Percentiles rank a stretch among this genome's conserved stretches.
Conservation (phyloP, 2,888 invertebrate species). For the Scrobipalpa costella region DNA sequence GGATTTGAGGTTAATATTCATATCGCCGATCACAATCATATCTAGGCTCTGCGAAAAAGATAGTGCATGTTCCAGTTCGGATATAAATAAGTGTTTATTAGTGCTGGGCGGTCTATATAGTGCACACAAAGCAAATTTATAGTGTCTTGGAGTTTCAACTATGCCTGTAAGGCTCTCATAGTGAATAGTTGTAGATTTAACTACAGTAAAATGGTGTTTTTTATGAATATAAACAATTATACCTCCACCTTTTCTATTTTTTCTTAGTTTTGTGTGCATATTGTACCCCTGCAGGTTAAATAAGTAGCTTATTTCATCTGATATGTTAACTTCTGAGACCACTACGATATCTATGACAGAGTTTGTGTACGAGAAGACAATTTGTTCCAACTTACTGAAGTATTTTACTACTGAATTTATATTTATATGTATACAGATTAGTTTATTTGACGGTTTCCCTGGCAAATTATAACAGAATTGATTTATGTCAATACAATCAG, state of each 20-base stretch:
- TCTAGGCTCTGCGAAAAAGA: slow-evolving; percentile 20
- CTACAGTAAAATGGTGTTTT: slow-evolving; percentile 21
- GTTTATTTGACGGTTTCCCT: not conserved
- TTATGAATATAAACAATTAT: slow-evolving; percentile 28
- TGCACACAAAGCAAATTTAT: slow-evolving; percentile 26
- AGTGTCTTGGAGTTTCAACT: slow-evolving; percentile 12
- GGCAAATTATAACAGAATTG: not conserved
- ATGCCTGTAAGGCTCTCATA: slow-evolving; percentile 27
- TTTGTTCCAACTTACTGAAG: slow-evolving; percentile 17
- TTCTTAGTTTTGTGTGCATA: slow-evolving; percentile 29
- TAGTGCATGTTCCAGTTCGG: slow-evolving; percentile 25
- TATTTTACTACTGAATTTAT: slow-evolving; percentile 21
- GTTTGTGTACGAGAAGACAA: not conserved
- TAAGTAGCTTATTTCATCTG: slow-evolving; percentile 17
- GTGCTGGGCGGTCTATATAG: slow-evolving; percentile 31
- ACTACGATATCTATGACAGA: slow-evolving; percentile 24
- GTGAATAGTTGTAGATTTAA: slow-evolving; percentile 11
- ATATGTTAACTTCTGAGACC: slow-evolving; percentile 28
- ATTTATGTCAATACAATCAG: slow-evolving; percentile 2
- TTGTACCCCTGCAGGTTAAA: slow-evolving; percentile 26
- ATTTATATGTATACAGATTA: slow-evolving; percentile 20
- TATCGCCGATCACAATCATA: slow-evolving; percentile 27
- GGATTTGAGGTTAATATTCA: slow-evolving; percentile 25
- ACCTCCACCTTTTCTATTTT: slow-evolving; percentile 28
- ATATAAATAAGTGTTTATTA: slow-evolving; percentile 29